Base-by-base conservation (phyloP, 1,140 invertebrate species). In the Drosophila pachea region DNA sequence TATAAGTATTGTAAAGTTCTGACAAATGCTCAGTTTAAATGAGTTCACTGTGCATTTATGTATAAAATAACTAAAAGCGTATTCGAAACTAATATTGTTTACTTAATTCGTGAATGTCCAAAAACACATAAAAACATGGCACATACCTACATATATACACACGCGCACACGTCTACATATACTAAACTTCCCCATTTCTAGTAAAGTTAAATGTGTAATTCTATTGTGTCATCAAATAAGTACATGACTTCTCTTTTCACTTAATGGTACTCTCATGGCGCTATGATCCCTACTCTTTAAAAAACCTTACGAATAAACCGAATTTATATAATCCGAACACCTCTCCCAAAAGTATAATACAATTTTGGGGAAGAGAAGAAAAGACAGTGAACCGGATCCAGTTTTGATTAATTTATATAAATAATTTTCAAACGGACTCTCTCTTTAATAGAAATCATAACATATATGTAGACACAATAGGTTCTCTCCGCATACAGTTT, bases 301-400 rank as follows among this genome's bases (percentile, higher is more conserved):
- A 73, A 73, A 16, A 43, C 69, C 62, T 77, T 72, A 77, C 60
- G 64, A 81, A 48, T 74, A 81, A 81, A 74, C 78, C 78, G 78
- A 81, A 81, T 81, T 81, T 81, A 81, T 66, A 76, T 52, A 53
- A 76, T 64, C 61, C 61, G 68, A 52, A 53, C 12, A 38, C 29
- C 4, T 14, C 31, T 8, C 32, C n/a, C 7, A 50, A 40, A n/a
- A n/a, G n/a, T n/a, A n/a, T n/a, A n/a, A 22, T 22, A 22, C 22
- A 2, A 22, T 22, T 22, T 22, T 16, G 11, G 9, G 29, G 29
- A 11, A 55, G 22, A 40, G 9, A 9, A 6, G 8, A 11, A 2
- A 31, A 43, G 35, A 45, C 55, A 9, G 16, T 31, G 22, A 43
- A 45, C 9, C 8, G 52, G 11, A 49, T 8, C 31, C 32, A 32